Conservation (phyloP, 2,888 invertebrate genomes). For the Mystacides longicornis region DNA sequence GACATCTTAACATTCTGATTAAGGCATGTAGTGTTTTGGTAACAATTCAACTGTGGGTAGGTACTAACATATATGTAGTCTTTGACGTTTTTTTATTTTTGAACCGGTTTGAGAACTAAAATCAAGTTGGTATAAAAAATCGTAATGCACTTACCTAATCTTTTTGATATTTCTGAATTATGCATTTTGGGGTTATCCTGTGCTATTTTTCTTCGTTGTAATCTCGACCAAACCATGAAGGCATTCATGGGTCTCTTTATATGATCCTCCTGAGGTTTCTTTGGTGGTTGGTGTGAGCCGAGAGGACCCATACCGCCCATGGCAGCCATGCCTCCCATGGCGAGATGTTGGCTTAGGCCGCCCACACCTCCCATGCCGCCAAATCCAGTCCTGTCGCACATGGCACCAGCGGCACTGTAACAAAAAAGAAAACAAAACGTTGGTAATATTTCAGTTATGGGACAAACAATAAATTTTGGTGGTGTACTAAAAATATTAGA, state of each 20-base stretch:
- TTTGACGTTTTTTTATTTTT: too few relatives aligned
- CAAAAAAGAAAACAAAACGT: too few relatives aligned
- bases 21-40: too few relatives aligned
- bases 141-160: conserved; percentile 61
- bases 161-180: conserved; percentile 92
- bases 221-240: conserved; percentile 96
- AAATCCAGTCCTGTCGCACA: conserved; percentile 62
- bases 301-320: conserved; percentile 53
- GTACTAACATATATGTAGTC: too few relatives aligned
- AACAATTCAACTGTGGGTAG: too few relatives aligned
- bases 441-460: too few relatives aligned
- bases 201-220: conserved; percentile 89
- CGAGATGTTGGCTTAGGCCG: conserved; percentile 37
- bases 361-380: conserved; percentile 51
- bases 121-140: too few relatives aligned
- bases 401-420: conserved; percentile 43
- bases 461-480: too few relatives aligned
- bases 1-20: too few relatives aligned
- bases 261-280: conserved; percentile 69
- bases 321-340: conserved; percentile 40
- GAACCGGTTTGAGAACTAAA: too few relatives aligned
- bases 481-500: too few relatives aligned
- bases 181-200: conserved; percentile 99
- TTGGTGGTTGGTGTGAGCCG: conserved; percentile 37
- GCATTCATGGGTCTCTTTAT: conserved; percentile 98